Evolutionary conservation across 2,797 vertebrate species (phyloP).

Genomic region (Tachyglossus aculeatus): DNA sequence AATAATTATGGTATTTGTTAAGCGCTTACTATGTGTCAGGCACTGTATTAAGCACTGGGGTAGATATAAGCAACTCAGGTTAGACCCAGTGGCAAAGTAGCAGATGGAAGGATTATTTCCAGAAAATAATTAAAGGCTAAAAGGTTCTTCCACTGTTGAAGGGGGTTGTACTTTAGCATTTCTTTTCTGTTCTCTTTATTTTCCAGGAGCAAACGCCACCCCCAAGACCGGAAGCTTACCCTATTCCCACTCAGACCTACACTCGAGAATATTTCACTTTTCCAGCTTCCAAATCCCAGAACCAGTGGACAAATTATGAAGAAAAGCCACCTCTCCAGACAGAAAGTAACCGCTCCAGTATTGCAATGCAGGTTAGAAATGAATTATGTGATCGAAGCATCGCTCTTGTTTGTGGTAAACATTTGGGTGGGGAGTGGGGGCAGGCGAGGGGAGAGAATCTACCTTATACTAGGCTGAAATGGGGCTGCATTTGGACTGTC

Average conservation of each 20-base stretch:
- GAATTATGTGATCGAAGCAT: neutral
- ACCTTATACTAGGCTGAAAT: no score
- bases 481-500: no score
- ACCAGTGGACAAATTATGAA: conserved; percentile 88
- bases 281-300: conserved; percentile 91
- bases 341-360: conserved; percentile 80
- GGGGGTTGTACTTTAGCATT: neutral
- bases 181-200: neutral
- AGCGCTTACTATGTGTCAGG: no score
- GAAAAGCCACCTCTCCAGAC: conserved; percentile 77
- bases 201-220: conserved; percentile 87
- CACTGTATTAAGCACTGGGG: no score
- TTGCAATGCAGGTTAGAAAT: conserved; percentile 82
- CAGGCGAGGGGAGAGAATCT: no score
- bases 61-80: no score
- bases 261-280: conserved; percentile 97
- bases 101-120: no score
- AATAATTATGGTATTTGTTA: no score
- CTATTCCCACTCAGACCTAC: conserved; percentile 97
- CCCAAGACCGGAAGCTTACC: conserved; percentile 90
- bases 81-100: no score
- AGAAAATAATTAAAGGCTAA: neutral
- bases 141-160: neutral
- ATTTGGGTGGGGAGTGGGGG: no score
- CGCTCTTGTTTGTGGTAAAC: no score